Percentiles rank a stretch among this genome's conserved stretches.
These are phyloP conservation scores for Hyposoter dolosus DNA, from an alignment of 2,888 invertebrate genomes.

Conservation along the genomic window DNA sequence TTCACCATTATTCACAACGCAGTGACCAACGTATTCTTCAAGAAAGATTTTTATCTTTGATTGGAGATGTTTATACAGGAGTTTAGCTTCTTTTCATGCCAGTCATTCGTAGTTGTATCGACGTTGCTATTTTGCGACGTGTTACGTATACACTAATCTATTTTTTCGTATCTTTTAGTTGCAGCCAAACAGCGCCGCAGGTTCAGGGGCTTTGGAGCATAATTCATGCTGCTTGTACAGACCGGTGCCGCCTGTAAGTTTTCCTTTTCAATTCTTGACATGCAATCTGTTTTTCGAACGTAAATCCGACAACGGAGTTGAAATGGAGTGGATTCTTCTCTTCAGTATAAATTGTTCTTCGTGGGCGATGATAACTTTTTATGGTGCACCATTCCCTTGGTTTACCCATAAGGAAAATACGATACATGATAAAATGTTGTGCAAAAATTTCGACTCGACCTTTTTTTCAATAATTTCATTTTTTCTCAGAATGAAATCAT, in stretches of 20 bases:
- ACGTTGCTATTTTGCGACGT: slow-evolving; percentile 31
- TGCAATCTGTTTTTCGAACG: neutral
- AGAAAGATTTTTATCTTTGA: slow-evolving; percentile 7
- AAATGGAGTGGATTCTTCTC: neutral
- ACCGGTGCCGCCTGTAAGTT: slow-evolving; percentile 86
- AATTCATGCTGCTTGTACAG: slow-evolving; percentile 97
- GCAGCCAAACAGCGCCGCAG: slow-evolving; percentile 97
- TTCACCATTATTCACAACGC: slow-evolving; percentile 35
- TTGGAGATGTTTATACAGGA: neutral
- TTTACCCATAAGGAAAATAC: too few relatives aligned
- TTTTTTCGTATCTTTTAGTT: slow-evolving; percentile 87
- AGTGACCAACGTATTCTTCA: slow-evolving; percentile 31
- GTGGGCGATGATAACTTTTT: too few relatives aligned
- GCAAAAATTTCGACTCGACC: too few relatives aligned
- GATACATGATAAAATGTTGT: too few relatives aligned
- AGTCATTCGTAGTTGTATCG: slow-evolving; percentile 13
- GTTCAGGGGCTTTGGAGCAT: slow-evolving; percentile 98
- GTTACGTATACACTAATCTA: neutral
- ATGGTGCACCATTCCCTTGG: too few relatives aligned
- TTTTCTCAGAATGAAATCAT: slow-evolving; percentile 86
- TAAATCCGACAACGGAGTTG: neutral
- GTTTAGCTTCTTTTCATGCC: neutral
- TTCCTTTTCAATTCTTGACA: neutral
- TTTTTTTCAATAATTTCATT: neutral
- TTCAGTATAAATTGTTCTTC: too few relatives aligned